Base-by-base conservation (phyloP, 2,113 vertebrate genomes). In the Recurvirostra avosetta region DNA sequence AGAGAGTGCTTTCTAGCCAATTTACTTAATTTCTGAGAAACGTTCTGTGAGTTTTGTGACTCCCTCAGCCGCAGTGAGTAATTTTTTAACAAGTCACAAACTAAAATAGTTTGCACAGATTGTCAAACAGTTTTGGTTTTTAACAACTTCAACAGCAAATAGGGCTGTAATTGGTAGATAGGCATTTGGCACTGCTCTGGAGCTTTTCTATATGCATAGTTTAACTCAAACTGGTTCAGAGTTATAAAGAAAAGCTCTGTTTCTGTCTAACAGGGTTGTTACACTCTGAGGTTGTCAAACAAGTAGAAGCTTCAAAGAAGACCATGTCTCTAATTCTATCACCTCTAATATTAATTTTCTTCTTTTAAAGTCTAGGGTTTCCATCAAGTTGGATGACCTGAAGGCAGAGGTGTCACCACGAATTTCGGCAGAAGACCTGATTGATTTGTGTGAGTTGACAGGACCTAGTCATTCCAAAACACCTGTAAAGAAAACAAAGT, bases 381-480 rank as follows among this genome's bases (percentile, higher is more conserved):
- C 99, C 66, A 98, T 99, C 88, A 98, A 98, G 22, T 94, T 99
- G 97, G 98, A 98, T 94, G 99, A 99, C 79, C 97, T 99, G 92
- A 99, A 99, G 97, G 98, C 99, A n/a, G 99, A 99, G 95, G 98
- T 99, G 10, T 99, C 99, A 26, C 99, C 99, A 19, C 98, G 99
- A 55, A 99, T 99, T 97, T 99, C 99, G 21, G 99, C 99, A 15
- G 99, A 99, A 95, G 99, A 99, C 96, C 97, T 99, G 82, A 99
- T 99, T 77, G 99, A 99, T 94, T 96, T 99, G 78, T 99, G 99
- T 97, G 99, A 99, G 74, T 96, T 99, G 87, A 98, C 98, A 38
- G 98, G 96, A 56, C 97, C 98, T 6, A 97, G 90, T 97, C 98
- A 98, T 89, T 98, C 98, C 92, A 99, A 98, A 97, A 98, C 98